These are phyloP conservation scores for Meteorus sp. DNA, from an alignment of 1,140 invertebrate species.

Conservation along the genomic window DNA sequence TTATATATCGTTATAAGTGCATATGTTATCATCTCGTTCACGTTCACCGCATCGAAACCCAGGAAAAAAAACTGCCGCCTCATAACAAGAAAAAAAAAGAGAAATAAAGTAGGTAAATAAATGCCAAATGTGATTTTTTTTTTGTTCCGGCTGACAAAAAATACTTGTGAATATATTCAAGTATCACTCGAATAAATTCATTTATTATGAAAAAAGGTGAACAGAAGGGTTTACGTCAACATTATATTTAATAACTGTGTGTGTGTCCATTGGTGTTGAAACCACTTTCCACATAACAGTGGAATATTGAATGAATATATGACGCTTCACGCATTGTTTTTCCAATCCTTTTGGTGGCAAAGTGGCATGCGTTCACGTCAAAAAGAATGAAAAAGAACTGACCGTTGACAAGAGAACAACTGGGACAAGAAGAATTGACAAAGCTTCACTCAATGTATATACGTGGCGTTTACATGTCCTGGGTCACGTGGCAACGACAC, in stretches of 20 bases:
- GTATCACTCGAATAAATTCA: too few species aligned
- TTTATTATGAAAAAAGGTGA: too few species aligned
- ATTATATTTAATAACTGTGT: not conserved
- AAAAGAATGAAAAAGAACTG: not conserved
- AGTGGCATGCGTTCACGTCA: constrained; percentile 9
- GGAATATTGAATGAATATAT: constrained; percentile 1
- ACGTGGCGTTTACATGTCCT: not conserved
- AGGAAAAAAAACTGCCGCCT: not conserved
- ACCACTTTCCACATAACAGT: constrained; percentile 4
- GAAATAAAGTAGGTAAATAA: too few species aligned
- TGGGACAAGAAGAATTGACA: not conserved
- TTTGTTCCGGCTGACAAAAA: too few species aligned
- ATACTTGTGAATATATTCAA: too few species aligned
- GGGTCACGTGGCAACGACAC: constrained; percentile 15
- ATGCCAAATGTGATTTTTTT: too few species aligned
- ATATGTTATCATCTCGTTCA: not conserved
- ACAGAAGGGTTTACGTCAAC: not conserved
- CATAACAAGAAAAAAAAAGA: not conserved
- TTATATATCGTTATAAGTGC: not conserved
- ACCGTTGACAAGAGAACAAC: not conserved
- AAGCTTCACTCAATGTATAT: not conserved
- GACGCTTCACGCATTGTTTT: constrained; percentile 7
- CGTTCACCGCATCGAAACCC: not conserved
- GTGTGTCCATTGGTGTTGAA: too few species aligned
- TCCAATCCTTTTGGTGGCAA: constrained; percentile 10